Conservation (phyloP, 2,888 invertebrate genomes). For the Drosophila hamatofila region DNA sequence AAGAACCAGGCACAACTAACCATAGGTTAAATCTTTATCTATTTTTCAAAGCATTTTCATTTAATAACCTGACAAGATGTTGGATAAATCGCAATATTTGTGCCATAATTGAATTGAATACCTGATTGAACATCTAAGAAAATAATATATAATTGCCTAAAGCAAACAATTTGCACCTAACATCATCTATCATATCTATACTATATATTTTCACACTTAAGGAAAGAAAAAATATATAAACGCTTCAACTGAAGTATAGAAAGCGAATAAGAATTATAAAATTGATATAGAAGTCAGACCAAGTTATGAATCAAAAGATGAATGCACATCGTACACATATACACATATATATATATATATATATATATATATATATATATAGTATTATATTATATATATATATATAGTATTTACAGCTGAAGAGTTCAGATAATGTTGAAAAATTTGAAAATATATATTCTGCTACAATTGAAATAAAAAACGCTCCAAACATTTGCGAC, state of each 20-base stretch:
- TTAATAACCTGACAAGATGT: slow-evolving; percentile 9
- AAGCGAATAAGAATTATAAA: slow-evolving; percentile 11
- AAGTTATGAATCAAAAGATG: slow-evolving; percentile 26
- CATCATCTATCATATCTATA: slow-evolving; percentile 28
- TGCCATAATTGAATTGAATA: slow-evolving; percentile 59
- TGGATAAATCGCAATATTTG: slow-evolving; percentile 28
- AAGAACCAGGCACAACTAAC: slow-evolving; percentile 19
- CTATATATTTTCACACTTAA: slow-evolving; percentile 24
- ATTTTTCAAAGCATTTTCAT: slow-evolving; percentile 4
- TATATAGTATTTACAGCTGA: slow-evolving; percentile 42
- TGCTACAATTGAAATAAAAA: slow-evolving; percentile 67
- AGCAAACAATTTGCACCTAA: slow-evolving; percentile 19
- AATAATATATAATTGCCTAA: slow-evolving; percentile 1
- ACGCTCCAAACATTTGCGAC: slow-evolving; percentile 38
- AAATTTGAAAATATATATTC: slow-evolving; percentile 69
- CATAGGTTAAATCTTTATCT: neutral
- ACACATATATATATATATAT: slow-evolving; percentile 41
- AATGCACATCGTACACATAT: slow-evolving; percentile 14
- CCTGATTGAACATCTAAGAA: slow-evolving; percentile 45
- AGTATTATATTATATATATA: no score
- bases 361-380: slow-evolving; percentile 47
- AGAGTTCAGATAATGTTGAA: slow-evolving; percentile 43
- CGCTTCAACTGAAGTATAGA: neutral
- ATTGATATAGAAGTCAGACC: slow-evolving; percentile 35
- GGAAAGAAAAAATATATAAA: neutral